Base-by-base conservation (phyloP, 2,797 vertebrate genomes). In the Poecile montanus region DNA sequence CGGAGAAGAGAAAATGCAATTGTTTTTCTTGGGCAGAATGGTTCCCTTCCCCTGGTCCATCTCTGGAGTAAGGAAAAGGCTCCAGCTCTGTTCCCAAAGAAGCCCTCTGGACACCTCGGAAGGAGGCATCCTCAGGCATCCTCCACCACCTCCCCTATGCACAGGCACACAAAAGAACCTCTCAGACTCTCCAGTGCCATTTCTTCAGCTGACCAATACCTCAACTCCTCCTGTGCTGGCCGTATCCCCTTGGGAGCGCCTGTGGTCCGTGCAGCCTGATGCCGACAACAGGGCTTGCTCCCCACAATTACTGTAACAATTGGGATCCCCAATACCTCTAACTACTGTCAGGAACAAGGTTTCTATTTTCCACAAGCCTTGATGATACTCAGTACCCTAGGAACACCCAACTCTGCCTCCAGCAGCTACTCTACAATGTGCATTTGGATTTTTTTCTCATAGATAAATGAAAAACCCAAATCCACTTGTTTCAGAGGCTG, bases 191-290 rank as follows among this genome's bases (percentile, higher is more conserved):
- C 3, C 3, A 3, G 22, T 36, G 40, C 68, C 47, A 30, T 44
- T 90, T 48, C 34, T 71, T 48, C 63, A 86, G 17, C 58, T 36
- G 58, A 62, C 29, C 62, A 56, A n/a, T 7, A 16, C 3, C 16
- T n/a, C 73, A 61, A 0, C 30, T 70, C 45, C 42, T 57, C 58
- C 84, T 48, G 51, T 0, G 0, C 36, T 40, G 25, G 27, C 2
- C 4, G 0, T 23, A 25, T 74, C 27, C 72, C 53, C 66, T 36
- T 0, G 2, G 20, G 30, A 83, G 34, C 0, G 0, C 87, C 65
- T 27, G 23, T 20, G 40, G 34, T 13, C 73, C 68, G 56, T 8
- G 44, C 42, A 50, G 70, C 29, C 77, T 4, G 8, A n/a, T 25
- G 65, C 81, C 0, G 0, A 50, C 30, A 56, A 60, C 2, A 0